These are phyloP conservation scores for Garrulus glandarius DNA, from an alignment of 2,797 vertebrate species.

Conservation along the genomic window DNA sequence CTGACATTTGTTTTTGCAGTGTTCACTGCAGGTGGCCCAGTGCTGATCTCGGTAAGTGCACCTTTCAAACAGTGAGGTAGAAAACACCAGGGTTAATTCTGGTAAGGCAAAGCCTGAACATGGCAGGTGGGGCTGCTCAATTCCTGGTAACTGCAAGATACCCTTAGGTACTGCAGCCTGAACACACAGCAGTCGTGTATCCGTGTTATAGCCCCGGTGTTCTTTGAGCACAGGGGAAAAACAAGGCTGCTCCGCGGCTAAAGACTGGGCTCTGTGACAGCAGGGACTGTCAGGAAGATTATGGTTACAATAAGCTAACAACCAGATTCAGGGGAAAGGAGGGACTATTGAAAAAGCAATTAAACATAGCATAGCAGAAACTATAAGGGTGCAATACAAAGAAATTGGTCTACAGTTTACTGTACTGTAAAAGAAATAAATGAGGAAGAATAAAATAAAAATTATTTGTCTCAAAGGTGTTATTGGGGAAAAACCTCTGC, in stretches of 20 bases:
- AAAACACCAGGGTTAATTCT: not conserved
- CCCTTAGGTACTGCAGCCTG: not conserved
- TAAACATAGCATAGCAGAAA: not conserved
- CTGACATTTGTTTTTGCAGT: not conserved
- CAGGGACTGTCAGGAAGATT: not conserved
- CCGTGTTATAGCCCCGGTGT: not conserved
- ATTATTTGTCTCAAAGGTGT: not conserved
- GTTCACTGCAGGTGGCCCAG: not conserved
- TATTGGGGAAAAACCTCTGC: not conserved
- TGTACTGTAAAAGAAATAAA: not conserved
- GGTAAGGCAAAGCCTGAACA: not conserved
- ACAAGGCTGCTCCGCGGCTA: not conserved
- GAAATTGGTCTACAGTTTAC: not conserved
- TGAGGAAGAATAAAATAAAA: not conserved
- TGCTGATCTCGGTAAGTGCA: not conserved
- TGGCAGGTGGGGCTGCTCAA: not conserved
- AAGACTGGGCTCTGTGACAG: not conserved
- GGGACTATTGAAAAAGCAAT: not conserved
- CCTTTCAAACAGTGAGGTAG: not conserved
- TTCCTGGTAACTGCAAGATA: not conserved
- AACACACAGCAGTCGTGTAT: rapidly evolving
- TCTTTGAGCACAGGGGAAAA: not conserved
- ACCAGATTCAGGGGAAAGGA: not conserved
- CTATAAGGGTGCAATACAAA: not conserved
- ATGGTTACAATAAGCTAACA: not conserved